Evolutionary conservation across 2,888 invertebrate genomes (phyloP), one percentile per base, ranked within the genome.

Genomic region (Xestoiulus laeticollis): DNA sequence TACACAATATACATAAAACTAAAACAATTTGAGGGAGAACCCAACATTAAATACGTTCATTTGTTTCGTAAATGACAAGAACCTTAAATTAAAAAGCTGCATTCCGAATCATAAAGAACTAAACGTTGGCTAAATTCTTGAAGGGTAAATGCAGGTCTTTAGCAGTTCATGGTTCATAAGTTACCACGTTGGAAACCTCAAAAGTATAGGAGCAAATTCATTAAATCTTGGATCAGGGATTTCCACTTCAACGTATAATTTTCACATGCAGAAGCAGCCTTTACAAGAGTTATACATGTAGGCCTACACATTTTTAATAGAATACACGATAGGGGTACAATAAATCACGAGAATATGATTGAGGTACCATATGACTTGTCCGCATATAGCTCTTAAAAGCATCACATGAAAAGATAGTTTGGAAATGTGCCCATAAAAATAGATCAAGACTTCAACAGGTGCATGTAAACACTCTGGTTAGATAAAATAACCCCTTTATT

Each of bases 21-120:
- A 30, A 78, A 78, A 30, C 78, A 30, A 78, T 78, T 78, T 78
- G 30, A 22, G 30, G 30, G 78, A 78, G 78, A 78, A 78, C 78
- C 78, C 16, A 78, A 78, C 78, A 32, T 78, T 78, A 78, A 78
- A 68, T 32, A 30, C 30, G 30, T 78, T 68, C 68, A 68, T 26
- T 78, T 78, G 78, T 26, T n/a, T 78, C 78, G 16, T 78, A 30
- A 78, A 78, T 32, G 78, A 14, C 30, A 78, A 30, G 78, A 16
- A 78, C 30, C 78, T 78, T 30, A 78, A 78, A 78, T 22, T 59
- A 59, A 59, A 22, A 30, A 78, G 30, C 30, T 10, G 30, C 3
- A 78, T 68, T 22, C 68, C 26, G 68, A 26, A 68, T 68, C 22
- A 26, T 12, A 68, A 26, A 68, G n/a, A 68, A 22, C 26, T 68